phyloP scores from a whole-genome alignment of 2,113 vertebrate genomes.

The Bolborhynchus lineola region DNA sequence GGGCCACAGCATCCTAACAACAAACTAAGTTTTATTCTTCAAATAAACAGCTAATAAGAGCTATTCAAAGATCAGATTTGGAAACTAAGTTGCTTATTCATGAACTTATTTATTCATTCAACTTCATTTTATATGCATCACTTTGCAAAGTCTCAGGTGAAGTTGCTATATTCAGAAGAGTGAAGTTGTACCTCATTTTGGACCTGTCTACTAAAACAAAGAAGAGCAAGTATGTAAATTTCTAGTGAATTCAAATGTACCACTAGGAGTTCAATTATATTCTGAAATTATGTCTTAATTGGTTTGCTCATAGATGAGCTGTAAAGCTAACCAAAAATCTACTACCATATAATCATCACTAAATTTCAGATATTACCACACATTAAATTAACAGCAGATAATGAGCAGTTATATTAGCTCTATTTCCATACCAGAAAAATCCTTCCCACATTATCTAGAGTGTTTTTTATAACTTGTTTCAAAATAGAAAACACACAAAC shows the following conservation, averaged over 20 bases:
- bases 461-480: background rate
- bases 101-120: background rate
- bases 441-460: background rate
- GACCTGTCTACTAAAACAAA: background rate
- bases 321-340: conserved; percentile 44
- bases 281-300: conserved; percentile 62
- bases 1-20: background rate
- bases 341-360: conserved; percentile 14
- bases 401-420: conserved; percentile 40
- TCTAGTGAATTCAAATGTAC: background rate
- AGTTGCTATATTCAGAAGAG: background rate
- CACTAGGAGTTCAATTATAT: conserved; percentile 56
- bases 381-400: conserved; percentile 56
- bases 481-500: background rate
- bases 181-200: background rate
- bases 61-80: background rate
- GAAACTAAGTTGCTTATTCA: background rate
- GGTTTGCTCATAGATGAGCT: conserved; percentile 40
- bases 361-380: conserved; percentile 35
- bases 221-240: conserved; percentile 32
- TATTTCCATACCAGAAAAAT: background rate
- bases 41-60: background rate
- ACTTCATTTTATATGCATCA: background rate
- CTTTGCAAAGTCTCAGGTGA: background rate
- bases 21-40: background rate